Percentiles rank a stretch among this genome's conserved stretches.
Conservation (phyloP, 92 coral and sea anemone genomes). For the Palythoa grandis region DNA sequence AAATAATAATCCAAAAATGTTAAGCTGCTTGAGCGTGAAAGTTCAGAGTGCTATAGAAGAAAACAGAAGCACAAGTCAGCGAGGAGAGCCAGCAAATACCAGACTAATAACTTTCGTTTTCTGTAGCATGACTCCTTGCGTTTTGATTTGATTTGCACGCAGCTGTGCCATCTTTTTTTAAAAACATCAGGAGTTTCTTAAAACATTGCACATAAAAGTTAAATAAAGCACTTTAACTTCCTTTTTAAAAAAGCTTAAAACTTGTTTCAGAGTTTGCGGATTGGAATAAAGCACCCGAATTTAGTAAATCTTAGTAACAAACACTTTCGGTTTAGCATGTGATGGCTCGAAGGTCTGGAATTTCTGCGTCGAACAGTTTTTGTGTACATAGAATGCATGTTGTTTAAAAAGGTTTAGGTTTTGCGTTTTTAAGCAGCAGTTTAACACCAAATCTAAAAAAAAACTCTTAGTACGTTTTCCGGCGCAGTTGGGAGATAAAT, state of each 20-base stretch:
- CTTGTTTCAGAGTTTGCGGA: no score
- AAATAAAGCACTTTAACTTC: no score
- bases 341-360: no score
- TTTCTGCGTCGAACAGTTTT: background rate
- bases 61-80: background rate
- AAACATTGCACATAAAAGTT: no score
- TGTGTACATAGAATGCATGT: background rate
- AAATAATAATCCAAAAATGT: constrained; percentile 3
- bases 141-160: no score
- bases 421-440: background rate
- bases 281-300: no score
- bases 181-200: no score
- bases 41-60: background rate
- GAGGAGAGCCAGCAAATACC: background rate
- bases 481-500: no score
- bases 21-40: background rate
- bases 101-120: background rate
- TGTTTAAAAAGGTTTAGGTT: background rate
- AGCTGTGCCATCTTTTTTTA: no score
- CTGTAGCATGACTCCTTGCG: background rate
- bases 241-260: no score
- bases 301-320: no score
- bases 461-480: background rate
- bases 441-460: background rate
- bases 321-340: no score